A percentile compares a stretch with the other conserved stretches of the same genome.
Evolutionary conservation across 2,888 invertebrate species (phyloP).

Genomic region (Leptogaster cylindrica): DNA sequence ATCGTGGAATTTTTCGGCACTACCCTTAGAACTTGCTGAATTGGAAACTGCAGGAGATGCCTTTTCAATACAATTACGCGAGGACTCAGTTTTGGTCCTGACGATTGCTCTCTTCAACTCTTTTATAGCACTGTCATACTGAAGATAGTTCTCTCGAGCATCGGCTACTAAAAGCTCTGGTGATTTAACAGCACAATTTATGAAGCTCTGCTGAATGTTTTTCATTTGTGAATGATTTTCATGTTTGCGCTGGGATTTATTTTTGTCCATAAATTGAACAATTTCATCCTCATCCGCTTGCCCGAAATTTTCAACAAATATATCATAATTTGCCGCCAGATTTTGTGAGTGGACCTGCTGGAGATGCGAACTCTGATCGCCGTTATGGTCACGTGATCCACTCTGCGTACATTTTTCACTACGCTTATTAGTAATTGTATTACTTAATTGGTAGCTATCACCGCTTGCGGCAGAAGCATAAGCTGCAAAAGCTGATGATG

Average conservation of each 20-base stretch:
- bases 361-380: no score
- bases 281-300: conserved; percentile 51
- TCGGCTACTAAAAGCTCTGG: conserved; percentile 50
- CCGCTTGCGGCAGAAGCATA: background rate
- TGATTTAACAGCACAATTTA: conserved; percentile 49
- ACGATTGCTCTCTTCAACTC: conserved; percentile 41
- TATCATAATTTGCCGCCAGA: conserved; percentile 11
- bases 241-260: conserved; percentile 37
- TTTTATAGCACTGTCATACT: conserved; percentile 49
- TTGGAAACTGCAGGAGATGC: no score
- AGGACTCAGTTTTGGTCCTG: no score
- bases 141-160: conserved; percentile 45
- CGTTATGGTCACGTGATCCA: no score
- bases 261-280: conserved; percentile 48
- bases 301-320: conserved; percentile 39
- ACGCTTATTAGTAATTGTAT: conserved; percentile 4
- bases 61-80: no score
- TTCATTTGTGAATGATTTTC: no score
- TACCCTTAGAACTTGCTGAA: no score
- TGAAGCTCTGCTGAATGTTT: conserved; percentile 45
- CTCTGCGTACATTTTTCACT: no score
- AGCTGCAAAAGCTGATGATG: conserved; percentile 25
- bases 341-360: background rate
- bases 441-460: conserved; percentile 9
- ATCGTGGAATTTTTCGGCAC: conserved; percentile 11